Evolutionary conservation across 2,113 vertebrate genomes (phyloP), one percentile per base, ranked within the genome.

Genomic region (Dinomys branickii): DNA sequence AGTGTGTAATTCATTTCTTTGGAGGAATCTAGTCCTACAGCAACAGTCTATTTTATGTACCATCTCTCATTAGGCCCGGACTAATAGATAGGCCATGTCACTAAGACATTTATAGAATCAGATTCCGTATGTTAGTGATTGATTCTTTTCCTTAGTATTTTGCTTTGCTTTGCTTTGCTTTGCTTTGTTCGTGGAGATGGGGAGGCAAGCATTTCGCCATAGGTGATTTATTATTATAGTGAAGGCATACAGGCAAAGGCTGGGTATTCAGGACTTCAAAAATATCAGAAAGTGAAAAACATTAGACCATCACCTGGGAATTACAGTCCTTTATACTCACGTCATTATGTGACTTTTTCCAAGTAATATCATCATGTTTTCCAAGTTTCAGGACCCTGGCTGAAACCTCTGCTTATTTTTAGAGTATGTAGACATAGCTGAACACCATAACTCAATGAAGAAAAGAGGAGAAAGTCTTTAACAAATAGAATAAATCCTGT

Each of bases 31-130:
- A 65, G 14, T 71, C 20, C 10, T 86, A 56, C 24, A 41, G 47
- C 47, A 77, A 96, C 24, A 61, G 35, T 88, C 92, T 87, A 96
- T 85, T 96, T 96, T 50, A 96, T 93, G 73, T 2, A 20, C 54
- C 87, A 28, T 95, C 81, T 97, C 73, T 96, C 92, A 97, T 67
- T 65, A 83, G 81, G 22, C 54, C 58, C 58, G 58, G 87, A 35
- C 84, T 94, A 80, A 30, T 92, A 65, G 95, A 98, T 94, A 97
- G 52, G 26, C 13, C 88, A 19, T 77, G 87, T 96, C 87, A 85
- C 63, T 96, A 50, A 97, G 92, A 97, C 69, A 47, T 93, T 98
- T 98, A 81, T 87, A 97, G 88, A 98, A 96, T 16, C 67, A 96
- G 77, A 91, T 95, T 96, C 41, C 85, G 7, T 93, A 59, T 94